Evolutionary conservation across 2,113 vertebrate species (phyloP), one percentile per base, ranked within the genome.

Genomic region (Lagopus leucura): DNA sequence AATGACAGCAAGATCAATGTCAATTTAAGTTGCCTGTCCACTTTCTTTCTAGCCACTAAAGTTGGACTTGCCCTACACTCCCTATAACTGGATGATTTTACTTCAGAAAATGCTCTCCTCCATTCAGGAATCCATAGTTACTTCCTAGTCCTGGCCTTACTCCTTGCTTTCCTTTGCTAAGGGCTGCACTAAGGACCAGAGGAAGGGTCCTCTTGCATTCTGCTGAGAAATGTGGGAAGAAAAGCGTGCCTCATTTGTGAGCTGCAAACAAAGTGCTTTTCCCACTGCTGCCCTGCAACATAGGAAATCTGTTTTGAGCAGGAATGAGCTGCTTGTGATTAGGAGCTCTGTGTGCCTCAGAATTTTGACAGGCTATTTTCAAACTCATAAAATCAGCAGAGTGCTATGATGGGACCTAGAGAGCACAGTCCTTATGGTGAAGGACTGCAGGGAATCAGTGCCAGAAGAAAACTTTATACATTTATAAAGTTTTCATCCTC

Each of bases 111-210:
- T 64, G 77, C 82, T 93, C 89, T 93, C 78, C 34, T 93, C 91
- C 90, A 90, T 91, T 91, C 89, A 80, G 0, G 40, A 95, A 94
- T 88, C 87, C 93, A 64, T 86, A 74, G 86, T 81, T 93, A 85
- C 89, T 95, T 95, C 89, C 87, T 93, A 87, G 76, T 88, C 85
- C 84, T 79, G 78, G 69, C 82, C 94, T 93, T 96, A 78, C 75
- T 93, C 64, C 91, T 79, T 79, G 75, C 63, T 86, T 79, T 95
- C 92, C 63, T 70, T 90, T 57, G 75, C 67, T 88, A n/a, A 95
- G 82, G 32, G 66, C 69, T 91, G 85, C 82, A 90, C 90, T 89
- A 93, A 91, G 87, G 88, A 76, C 91, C 57, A 87, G 79, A 93
- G 88, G 93, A 96, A 95, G 73, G 82, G 40, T 93, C 76, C 78